A percentile compares a stretch with the other conserved stretches of the same genome.
Evolutionary conservation across 2,888 invertebrate species (phyloP).

Genomic region (Glyphotaelius pellucidus): DNA sequence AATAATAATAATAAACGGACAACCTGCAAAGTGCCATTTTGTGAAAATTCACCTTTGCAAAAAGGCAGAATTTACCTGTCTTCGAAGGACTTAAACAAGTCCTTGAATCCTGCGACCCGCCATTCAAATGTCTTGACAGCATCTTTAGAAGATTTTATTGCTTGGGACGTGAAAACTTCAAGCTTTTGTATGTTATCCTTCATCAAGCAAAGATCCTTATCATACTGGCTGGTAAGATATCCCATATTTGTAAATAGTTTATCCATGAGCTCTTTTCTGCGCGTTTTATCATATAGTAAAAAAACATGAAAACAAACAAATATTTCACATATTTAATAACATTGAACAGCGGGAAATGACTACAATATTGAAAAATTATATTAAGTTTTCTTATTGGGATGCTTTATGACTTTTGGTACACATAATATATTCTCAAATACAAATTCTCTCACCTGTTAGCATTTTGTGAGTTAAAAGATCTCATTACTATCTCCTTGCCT

Average conservation of each 20-base stretch:
- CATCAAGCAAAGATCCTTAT: neutral
- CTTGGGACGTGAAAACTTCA: neutral
- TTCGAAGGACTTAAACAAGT: neutral
- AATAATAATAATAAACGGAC: neutral
- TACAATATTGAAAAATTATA: neutral
- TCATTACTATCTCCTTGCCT: neutral
- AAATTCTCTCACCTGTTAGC: neutral
- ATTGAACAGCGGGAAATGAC: neutral
- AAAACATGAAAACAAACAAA: neutral
- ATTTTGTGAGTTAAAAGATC: slow-evolving; percentile 6
- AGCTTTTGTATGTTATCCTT: slow-evolving; percentile 8
- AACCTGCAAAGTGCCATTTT: too few species aligned
- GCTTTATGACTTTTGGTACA: too few species aligned
- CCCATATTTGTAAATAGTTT: slow-evolving; percentile 15
- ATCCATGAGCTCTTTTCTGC: slow-evolving; percentile 5
- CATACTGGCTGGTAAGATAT: neutral
- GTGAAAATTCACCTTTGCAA: neutral
- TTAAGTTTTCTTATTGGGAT: too few species aligned
- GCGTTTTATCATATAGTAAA: slow-evolving; percentile 12
- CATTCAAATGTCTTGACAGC: neutral
- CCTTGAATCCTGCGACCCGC: slow-evolving; percentile 2
- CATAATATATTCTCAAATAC: too few species aligned
- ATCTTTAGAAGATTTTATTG: slow-evolving; percentile 2
- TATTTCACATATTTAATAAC: neutral
- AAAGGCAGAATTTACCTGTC: neutral